Evolutionary conservation across 2,797 vertebrate genomes (phyloP).

Genomic region (Pangasius djambal): DNA sequence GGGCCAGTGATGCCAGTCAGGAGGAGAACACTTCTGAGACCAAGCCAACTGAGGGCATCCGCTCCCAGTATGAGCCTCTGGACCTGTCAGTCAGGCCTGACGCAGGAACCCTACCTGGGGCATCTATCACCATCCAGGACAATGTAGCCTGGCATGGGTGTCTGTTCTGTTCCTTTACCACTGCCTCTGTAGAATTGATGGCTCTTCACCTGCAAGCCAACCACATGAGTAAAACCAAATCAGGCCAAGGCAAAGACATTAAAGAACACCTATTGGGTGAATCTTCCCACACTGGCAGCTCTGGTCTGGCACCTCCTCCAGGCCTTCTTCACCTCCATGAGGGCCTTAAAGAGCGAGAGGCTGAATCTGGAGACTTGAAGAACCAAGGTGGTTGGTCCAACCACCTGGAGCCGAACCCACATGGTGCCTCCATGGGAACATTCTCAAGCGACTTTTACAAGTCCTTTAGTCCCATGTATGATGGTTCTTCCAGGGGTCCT

Average conservation of each 20-base stretch:
- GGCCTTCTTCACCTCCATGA: constrained; percentile 73
- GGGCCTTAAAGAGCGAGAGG: constrained; percentile 76
- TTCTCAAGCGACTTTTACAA: constrained; percentile 96
- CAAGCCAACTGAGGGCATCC: constrained; percentile 78
- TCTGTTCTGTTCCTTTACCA: constrained; percentile 96
- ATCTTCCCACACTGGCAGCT: constrained; percentile 66
- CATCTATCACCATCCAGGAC: constrained; percentile 91
- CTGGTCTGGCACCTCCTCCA: constrained; percentile 68
- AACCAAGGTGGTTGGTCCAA: constrained; percentile 81
- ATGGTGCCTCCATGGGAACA: constrained; percentile 73
- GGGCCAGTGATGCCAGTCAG: constrained; percentile 67
- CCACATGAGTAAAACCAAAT: constrained; percentile 88
- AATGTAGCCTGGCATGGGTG: constrained; percentile 96
- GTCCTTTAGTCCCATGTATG: constrained; percentile 86
- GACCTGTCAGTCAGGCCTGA: constrained; percentile 95
- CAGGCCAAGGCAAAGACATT: constrained; percentile 73
- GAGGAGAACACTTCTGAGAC: constrained; percentile 80
- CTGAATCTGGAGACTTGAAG: constrained; percentile 80
- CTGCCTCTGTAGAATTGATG: constrained; percentile 96
- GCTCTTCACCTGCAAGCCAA: constrained; percentile 97
- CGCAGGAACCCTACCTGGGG: constrained; percentile 85
- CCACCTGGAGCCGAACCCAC: constrained; percentile 81
- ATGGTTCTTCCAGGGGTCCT: constrained; percentile 74
- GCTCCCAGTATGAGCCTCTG: constrained; percentile 93
- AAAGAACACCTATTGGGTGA: constrained; percentile 83